Base-by-base conservation (phyloP, 2,113 vertebrate species). In the Reinhardtius hippoglossoides region DNA sequence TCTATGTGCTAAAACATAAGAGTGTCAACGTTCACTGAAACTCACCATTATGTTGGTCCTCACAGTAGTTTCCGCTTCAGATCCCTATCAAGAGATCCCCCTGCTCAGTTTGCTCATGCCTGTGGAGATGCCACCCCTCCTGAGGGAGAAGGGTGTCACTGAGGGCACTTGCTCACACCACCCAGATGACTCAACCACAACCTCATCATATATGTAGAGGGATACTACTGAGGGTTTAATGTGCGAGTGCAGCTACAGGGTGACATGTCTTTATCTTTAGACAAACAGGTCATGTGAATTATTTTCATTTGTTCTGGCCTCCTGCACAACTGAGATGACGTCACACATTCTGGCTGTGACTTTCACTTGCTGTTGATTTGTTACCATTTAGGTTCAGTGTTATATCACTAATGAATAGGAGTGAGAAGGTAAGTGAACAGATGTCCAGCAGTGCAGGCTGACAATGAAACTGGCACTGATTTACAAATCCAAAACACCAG, bases 401-500 rank as follows among this genome's bases (percentile, higher is more conserved):
- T 66, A 6, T 8, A 63, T 62, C 5, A 24, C 23, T 42, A 50
- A 3, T 67, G 46, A 66, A 24, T 7, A 21, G 40, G 60, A 46
- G 8, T 37, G 60, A 71, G 35, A 46, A 12, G 23, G 14, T 55
- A 14, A 56, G 9, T 24, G 50, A 67, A 44, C 54, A 42, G 54
- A 59, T 27, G 50, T 26, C 21, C 42, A 50, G 26, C 12, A 24
- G 42, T 62, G 46, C 31, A 66, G 31, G 54, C 69, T 44, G 76
- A 74, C 56, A 67, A 62, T 70, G 55, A 60, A 75, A 56, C 44
- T 67, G 44, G 6, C 60, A 67, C 12, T 12, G 35, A 71, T 62
- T 71, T 56, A 52, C n/a, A 84, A 72, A 81, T 78, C 46, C 70
- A 66, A 52, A 79, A 67, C 57, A 64, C 27, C 61, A 66, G 26